Evolutionary conservation across 1,140 invertebrate species (phyloP).

Genomic region (Camponotus floridanus): DNA sequence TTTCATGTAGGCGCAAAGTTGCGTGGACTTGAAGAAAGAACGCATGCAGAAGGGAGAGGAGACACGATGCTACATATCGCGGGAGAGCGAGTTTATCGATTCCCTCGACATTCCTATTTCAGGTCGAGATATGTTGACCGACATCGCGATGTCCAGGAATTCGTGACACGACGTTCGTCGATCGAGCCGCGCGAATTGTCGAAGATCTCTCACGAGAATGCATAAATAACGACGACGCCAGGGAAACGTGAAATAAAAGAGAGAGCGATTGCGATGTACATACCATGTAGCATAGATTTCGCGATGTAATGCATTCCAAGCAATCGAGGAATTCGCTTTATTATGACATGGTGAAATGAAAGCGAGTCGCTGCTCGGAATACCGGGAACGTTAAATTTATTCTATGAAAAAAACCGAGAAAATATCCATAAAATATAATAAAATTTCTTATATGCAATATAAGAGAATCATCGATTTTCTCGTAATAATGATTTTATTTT

Average conservation of each 20-base stretch:
- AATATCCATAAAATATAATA: background rate
- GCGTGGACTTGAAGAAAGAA: conserved; percentile 36
- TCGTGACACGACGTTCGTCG: conserved; percentile 58
- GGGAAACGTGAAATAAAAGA: conserved; percentile 24
- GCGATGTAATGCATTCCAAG: background rate
- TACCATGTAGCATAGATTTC: background rate
- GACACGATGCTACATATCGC: conserved; percentile 44
- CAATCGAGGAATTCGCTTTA: background rate
- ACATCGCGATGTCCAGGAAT: conserved; percentile 64
- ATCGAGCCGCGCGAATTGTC: conserved; percentile 48
- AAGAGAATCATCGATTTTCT: background rate
- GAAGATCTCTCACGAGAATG: conserved; percentile 47
- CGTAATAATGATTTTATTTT: background rate
- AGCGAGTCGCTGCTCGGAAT: background rate
- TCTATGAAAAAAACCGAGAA: background rate
- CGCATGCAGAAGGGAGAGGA: conserved; percentile 26
- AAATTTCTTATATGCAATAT: background rate
- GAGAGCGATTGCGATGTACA: background rate
- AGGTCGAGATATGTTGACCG: conserved; percentile 61
- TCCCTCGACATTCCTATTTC: conserved; percentile 63
- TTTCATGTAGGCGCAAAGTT: background rate
- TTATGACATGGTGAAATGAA: background rate
- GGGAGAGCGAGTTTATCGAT: conserved; percentile 59
- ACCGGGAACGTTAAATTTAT: background rate
- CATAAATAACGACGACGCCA: conserved; percentile 32